phyloP scores from a whole-genome alignment of 2,113 vertebrate genomes.

The Chlorodrepanis virens region DNA sequence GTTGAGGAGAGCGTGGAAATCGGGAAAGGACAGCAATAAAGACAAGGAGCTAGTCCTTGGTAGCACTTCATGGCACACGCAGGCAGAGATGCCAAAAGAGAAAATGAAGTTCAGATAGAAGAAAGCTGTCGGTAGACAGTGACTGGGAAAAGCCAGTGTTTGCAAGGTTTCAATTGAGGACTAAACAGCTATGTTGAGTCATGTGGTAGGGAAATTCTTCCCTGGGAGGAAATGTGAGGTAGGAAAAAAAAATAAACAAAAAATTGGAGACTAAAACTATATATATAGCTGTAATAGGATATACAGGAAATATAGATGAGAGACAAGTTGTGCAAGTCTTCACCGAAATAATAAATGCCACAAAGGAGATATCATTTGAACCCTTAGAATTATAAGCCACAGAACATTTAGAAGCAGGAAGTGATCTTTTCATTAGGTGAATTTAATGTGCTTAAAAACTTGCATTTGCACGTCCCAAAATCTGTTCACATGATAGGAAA shows the following conservation, averaged over 20 bases:
- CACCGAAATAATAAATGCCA: background rate
- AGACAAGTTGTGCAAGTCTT: background rate
- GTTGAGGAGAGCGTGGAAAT: background rate
- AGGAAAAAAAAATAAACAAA: background rate
- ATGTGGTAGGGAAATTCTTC: background rate
- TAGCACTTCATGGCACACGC: no score
- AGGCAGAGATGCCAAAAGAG: background rate
- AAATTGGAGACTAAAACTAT: background rate
- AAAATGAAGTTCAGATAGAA: background rate
- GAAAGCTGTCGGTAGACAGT: background rate
- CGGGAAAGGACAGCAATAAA: background rate
- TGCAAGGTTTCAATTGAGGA: background rate
- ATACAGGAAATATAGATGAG: background rate
- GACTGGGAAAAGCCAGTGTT: background rate
- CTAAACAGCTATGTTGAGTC: background rate
- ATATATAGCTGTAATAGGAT: background rate
- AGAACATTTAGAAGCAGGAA: background rate
- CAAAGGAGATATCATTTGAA: background rate
- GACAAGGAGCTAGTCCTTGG: background rate
- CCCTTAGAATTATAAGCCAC: background rate
- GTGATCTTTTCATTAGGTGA: background rate
- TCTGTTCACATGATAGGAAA: background rate
- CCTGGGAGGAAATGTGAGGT: background rate
- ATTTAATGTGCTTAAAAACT: conserved; percentile 3
- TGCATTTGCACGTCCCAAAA: conserved; percentile 8